Percentiles rank a stretch among this genome's conserved stretches.
Conservation (phyloP, 2,797 vertebrate species). For the Rhinatrema bivittatum region DNA sequence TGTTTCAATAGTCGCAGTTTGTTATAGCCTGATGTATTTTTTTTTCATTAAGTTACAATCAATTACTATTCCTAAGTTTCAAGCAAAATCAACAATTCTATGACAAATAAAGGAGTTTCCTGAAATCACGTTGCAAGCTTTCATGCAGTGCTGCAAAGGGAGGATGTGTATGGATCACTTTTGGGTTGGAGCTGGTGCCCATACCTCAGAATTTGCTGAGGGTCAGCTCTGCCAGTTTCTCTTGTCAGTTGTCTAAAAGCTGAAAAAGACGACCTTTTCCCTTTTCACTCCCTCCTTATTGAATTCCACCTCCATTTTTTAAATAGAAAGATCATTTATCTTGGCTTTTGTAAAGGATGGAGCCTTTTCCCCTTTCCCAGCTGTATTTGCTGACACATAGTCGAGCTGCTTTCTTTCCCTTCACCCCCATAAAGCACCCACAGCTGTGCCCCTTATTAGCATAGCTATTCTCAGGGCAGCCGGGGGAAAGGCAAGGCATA, state of each 20-base stretch:
- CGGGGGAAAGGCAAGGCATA: conserved; percentile 58
- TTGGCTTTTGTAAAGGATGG: conserved; percentile 45
- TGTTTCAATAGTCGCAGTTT: too few species aligned
- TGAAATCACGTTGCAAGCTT: conserved; percentile 91
- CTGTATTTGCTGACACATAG: conserved; percentile 95
- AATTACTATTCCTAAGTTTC: too few species aligned
- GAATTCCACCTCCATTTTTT: conserved; percentile 75
- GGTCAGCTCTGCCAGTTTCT: conserved; percentile 67
- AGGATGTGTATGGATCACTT: too few species aligned
- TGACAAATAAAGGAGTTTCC: too few species aligned
- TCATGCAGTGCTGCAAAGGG: too few species aligned
- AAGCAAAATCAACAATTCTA: too few species aligned
- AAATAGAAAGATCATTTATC: conserved; percentile 61
- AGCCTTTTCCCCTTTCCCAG: conserved; percentile 77
- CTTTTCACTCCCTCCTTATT: conserved; percentile 73
- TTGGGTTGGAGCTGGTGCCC: too few species aligned
- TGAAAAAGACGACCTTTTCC: conserved; percentile 64
- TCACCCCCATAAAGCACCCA: conserved; percentile 84
- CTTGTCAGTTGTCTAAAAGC: conserved; percentile 69
- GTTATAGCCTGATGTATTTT: too few species aligned
- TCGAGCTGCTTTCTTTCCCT: conserved; percentile 73
- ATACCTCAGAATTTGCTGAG: conserved; percentile 32
- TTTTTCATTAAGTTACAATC: too few species aligned
- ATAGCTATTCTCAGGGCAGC: conserved; percentile 61
- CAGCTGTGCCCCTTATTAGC: conserved; percentile 92